Percentiles rank a stretch among this genome's conserved stretches.
Conservation (phyloP, 2,888 invertebrate species). For the Orthonevra nobilis region DNA sequence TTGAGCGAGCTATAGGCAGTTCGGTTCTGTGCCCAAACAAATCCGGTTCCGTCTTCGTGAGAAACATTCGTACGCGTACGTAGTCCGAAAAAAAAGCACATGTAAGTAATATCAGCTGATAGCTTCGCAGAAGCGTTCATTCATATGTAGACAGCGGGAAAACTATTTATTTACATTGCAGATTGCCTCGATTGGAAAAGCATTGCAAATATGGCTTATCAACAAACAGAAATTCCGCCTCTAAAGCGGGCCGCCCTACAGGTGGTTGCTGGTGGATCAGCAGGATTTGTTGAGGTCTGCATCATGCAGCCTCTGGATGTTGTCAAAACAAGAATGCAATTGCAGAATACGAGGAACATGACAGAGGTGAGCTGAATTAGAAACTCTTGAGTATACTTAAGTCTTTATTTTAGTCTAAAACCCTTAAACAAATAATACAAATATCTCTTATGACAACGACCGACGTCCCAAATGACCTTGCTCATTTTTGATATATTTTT, state of each 20-base stretch:
- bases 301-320: constrained; percentile 98
- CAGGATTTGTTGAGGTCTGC: constrained; percentile 96
- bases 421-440: too few species aligned
- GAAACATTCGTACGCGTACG: not conserved
- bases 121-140: not conserved
- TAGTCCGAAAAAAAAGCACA: constrained; percentile 8
- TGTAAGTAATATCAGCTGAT: constrained; percentile 33
- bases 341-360: constrained; percentile 82
- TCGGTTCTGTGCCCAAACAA: constrained; percentile 6
- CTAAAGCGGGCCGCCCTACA: constrained; percentile 76
- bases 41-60: not conserved
- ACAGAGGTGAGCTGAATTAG: constrained; percentile 76
- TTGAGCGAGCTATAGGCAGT: constrained; percentile 28
- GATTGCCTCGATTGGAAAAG: not conserved
- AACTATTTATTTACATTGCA: not conserved
- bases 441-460: too few species aligned
- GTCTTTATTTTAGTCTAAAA: too few species aligned
- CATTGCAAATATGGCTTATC: constrained; percentile 21
- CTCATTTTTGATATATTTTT: constrained; percentile 6
- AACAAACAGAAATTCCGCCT: constrained; percentile 73
- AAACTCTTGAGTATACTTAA: too few species aligned
- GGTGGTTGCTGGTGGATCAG: constrained; percentile 89
- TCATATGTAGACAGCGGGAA: constrained; percentile 13
- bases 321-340: constrained; percentile 93
- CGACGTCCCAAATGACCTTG: constrained; percentile 49